Conservation (phyloP, 2,888 invertebrate species). For the Magallana nippona region DNA sequence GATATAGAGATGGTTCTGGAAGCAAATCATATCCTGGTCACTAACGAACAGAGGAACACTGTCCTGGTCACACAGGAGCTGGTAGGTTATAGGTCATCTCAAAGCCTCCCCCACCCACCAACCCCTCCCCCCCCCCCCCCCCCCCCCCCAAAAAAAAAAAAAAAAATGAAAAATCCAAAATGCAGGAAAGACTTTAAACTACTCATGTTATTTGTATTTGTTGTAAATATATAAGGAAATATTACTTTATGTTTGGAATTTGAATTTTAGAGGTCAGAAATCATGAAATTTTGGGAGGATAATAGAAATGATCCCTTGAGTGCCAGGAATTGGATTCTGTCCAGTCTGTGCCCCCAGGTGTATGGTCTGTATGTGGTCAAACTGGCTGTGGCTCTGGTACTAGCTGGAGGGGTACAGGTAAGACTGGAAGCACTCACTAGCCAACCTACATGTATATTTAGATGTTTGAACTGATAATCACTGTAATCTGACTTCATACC, state of each 20-base stretch:
- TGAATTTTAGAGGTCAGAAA: slow-evolving; percentile 84
- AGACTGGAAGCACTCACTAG: neutral
- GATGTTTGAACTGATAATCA: too few species aligned
- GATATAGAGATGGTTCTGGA: slow-evolving; percentile 87
- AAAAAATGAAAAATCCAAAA: too few species aligned
- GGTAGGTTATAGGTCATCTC: slow-evolving; percentile 60
- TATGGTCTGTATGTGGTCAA: slow-evolving; percentile 94
- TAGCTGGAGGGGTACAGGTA: slow-evolving; percentile 81
- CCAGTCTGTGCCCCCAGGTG: slow-evolving; percentile 90
- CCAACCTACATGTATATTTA: too few species aligned
- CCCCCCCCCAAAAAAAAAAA: too few species aligned
- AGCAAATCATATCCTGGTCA: slow-evolving; percentile 85
- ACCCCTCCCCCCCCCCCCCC: too few species aligned
- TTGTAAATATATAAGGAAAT: too few species aligned
- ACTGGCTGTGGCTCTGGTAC: slow-evolving; percentile 88
- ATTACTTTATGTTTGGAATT: neutral
- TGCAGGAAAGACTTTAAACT: too few species aligned
- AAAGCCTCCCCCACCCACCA: too few species aligned
- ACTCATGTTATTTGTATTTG: too few species aligned
- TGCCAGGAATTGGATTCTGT: slow-evolving; percentile 89
- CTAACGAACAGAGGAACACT: slow-evolving; percentile 77
- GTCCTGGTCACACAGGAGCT: slow-evolving; percentile 77
- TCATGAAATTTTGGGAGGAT: slow-evolving; percentile 87
- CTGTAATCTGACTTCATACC: too few species aligned
- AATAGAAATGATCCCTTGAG: slow-evolving; percentile 85